Percentiles rank a stretch among this genome's conserved stretches.
These are phyloP conservation scores for Arion vulgaris DNA, from an alignment of 1,140 invertebrate genomes.

Conservation along the genomic window DNA sequence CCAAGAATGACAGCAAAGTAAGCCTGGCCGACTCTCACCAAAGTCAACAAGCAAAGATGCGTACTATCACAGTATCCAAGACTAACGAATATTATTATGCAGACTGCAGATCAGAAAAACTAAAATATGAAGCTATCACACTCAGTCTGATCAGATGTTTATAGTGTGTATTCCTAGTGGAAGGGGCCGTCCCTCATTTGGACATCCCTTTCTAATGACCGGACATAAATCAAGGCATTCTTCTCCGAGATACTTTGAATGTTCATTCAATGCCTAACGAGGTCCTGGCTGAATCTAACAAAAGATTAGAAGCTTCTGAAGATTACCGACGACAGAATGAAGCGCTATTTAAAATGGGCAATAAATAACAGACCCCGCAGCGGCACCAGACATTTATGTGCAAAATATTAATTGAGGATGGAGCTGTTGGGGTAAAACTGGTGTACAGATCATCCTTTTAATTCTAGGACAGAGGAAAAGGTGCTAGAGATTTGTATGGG, in stretches of 20 bases:
- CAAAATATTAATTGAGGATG: background rate
- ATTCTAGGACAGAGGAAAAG: background rate
- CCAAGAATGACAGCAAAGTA: no score
- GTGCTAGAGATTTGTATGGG: background rate
- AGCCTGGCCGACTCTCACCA: no score
- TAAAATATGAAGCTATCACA: background rate
- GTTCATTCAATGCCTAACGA: background rate
- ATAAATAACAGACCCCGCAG: background rate
- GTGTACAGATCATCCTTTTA: background rate
- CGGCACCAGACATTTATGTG: background rate
- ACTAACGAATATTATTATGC: no score
- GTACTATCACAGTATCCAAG: no score
- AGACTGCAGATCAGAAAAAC: background rate
- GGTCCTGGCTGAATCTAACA: background rate
- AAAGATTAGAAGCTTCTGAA: background rate
- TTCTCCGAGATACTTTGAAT: background rate
- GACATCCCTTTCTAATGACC: background rate
- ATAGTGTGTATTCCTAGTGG: background rate
- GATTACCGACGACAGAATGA: background rate
- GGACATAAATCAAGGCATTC: background rate
- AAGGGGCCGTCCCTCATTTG: background rate
- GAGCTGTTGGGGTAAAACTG: background rate
- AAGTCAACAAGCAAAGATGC: no score
- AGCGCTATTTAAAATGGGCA: background rate
- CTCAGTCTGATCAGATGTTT: background rate